Evolutionary conservation across 2,797 vertebrate species (phyloP).

Genomic region (Myioborus melanocephalus): DNA sequence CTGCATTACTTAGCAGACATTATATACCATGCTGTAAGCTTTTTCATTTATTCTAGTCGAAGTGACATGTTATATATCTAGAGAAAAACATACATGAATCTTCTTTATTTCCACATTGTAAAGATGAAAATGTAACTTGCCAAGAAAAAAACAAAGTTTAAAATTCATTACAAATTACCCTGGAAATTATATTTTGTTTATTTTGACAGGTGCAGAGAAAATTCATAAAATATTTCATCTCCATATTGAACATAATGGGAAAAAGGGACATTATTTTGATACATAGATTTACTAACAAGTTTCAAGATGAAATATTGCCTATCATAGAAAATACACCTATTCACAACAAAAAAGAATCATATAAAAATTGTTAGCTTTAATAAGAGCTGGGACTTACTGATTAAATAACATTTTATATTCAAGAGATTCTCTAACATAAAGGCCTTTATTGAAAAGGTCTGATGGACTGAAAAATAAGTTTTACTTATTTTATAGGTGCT

Average conservation of each 20-base stretch:
- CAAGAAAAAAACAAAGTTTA: neutral
- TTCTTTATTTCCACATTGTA: neutral
- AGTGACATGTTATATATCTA: neutral
- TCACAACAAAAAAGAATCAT: constrained; percentile 4
- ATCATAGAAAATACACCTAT: constrained; percentile 32
- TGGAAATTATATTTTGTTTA: constrained; percentile 53
- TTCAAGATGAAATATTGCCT: constrained; percentile 51
- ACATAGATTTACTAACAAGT: constrained; percentile 28
- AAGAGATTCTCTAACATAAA: constrained; percentile 29
- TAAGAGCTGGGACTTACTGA: constrained; percentile 34
- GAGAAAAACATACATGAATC: constrained; percentile 1
- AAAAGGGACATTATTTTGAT: constrained; percentile 46
- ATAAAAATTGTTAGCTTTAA: constrained; percentile 33
- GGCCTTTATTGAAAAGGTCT: constrained; percentile 39
- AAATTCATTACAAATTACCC: constrained; percentile 47
- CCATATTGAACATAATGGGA: neutral
- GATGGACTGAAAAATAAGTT: constrained; percentile 39
- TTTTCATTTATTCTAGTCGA: neutral
- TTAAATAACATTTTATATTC: constrained; percentile 63
- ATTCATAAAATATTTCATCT: constrained; percentile 33
- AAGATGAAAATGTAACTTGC: neutral
- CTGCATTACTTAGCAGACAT: neutral
- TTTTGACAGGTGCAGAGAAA: constrained; percentile 38
- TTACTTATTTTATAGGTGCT: constrained; percentile 45
- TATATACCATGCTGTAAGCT: neutral